Base-by-base conservation (phyloP, 2,888 invertebrate species). In the Euzophera pinguis region DNA sequence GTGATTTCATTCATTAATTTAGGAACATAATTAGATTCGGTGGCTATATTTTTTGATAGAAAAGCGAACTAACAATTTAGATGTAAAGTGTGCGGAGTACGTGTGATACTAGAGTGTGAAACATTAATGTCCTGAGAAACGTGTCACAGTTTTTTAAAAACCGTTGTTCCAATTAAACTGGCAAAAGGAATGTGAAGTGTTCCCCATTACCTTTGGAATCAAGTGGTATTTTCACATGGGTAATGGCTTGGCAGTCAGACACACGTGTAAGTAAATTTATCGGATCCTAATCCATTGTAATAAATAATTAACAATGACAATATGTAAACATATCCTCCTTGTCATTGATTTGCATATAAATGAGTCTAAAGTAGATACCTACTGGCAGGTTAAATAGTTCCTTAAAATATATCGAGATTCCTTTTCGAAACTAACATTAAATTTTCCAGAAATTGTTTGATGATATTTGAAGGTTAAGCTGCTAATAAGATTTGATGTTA, bases 231-330 rank as follows among this genome's bases (percentile, higher is more conserved):
- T 82, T 83, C 88, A 82, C 84, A 89, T 90, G 89, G 89, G 89
- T 89, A 82, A 90, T 90, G 90, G 90, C 90, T 89, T 90, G 90
- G 90, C 90, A 89, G 81, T 83, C 85, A 82, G 90, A 89, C 81
- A 84, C 86, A 75, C 89, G 86, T 85, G 90, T 90, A 81, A 84
- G 90, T 83, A 60, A 49, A 53, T 49, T 56, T 58, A 57, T 52
- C 54, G 55, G 51, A 52, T 53, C 59, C 35, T 57, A 16, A 35
- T 27, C 17, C 12, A n/a, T 16, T 16, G 8, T 13, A 14, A 34
- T 50, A 12, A 48, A 48, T 38, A 38, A 48, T 38, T 48, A 48
- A 13, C 17, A n/a, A 53, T 42, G 38, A 49, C 37, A 35, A 38
- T 49, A 47, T 55, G 64, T 69, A 67, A 72, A 72, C 68, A 77